Conservation (phyloP, 2,888 invertebrate genomes). For the Sturmia bella region DNA sequence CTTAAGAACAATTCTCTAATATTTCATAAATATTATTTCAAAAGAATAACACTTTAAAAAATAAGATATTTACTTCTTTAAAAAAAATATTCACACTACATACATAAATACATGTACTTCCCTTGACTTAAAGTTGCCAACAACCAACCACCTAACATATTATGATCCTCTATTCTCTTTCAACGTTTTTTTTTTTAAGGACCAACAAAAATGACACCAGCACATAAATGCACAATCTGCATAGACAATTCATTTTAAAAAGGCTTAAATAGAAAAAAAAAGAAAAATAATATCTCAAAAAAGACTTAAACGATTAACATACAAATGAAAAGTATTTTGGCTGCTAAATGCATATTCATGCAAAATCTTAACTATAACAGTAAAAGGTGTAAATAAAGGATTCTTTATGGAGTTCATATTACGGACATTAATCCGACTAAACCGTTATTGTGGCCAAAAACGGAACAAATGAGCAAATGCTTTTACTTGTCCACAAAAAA, state of each 20-base stretch:
- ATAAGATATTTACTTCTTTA: constrained; percentile 21
- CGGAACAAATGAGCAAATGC: constrained; percentile 61
- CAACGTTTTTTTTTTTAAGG: no score
- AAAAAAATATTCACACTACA: constrained; percentile 4
- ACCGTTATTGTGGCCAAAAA: constrained; percentile 61
- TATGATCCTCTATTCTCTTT: constrained; percentile 25
- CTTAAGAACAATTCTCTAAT: constrained; percentile 38
- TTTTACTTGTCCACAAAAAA: not conserved
- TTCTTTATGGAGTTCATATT: constrained; percentile 73
- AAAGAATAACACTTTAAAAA: constrained; percentile 46
- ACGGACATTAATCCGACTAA: constrained; percentile 72
- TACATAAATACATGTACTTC: not conserved
- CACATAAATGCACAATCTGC: constrained; percentile 10
- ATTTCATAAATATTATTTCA: constrained; percentile 45
- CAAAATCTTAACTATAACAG: constrained; percentile 19
- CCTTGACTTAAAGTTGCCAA: constrained; percentile 60
- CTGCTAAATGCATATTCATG: constrained; percentile 42
- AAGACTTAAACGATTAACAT: constrained; percentile 62
- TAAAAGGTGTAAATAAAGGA: constrained; percentile 72
- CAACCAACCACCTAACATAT: constrained; percentile 67
- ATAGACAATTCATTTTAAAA: constrained; percentile 32
- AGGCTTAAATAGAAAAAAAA: constrained; percentile 51
- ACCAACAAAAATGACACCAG: constrained; percentile 20
- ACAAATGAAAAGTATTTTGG: constrained; percentile 38
- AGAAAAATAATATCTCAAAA: constrained; percentile 18